Evolutionary conservation across 64 coral and sea anemone species (phyloP).

Genomic region (Catalaphyllia jardinei): DNA sequence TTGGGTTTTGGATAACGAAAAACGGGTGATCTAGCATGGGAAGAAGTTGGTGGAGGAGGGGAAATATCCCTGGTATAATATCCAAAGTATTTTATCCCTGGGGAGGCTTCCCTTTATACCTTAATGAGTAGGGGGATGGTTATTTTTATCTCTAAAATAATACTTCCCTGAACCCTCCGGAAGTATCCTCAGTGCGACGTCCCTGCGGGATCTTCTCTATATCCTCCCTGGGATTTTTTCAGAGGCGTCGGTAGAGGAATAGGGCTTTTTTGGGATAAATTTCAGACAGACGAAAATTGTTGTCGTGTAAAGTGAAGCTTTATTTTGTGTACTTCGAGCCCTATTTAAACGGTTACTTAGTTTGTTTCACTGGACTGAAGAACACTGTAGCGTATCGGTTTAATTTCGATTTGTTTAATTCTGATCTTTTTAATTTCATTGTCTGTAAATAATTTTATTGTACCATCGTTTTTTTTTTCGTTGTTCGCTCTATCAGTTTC

Average conservation of each 20-base stretch:
- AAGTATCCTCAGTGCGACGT: not conserved
- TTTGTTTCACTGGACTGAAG: not conserved
- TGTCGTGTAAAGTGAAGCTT: not conserved
- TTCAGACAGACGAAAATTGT: not conserved
- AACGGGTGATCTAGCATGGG: too few relatives aligned
- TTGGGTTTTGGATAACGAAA: not conserved
- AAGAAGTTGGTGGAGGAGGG: too few relatives aligned
- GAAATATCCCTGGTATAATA: not conserved
- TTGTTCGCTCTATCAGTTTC: not conserved
- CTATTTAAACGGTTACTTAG: conserved; percentile 1
- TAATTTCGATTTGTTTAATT: not conserved
- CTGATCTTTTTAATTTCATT: not conserved
- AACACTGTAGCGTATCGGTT: not conserved
- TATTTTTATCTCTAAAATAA: too few relatives aligned
- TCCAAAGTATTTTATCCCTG: not conserved
- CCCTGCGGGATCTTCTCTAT: not conserved
- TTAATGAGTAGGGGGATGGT: too few relatives aligned
- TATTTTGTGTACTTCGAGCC: not conserved
- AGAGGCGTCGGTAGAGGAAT: not conserved
- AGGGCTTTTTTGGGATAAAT: not conserved
- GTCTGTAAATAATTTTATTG: conserved; percentile 33
- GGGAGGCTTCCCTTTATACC: not conserved
- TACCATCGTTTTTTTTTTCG: not conserved
- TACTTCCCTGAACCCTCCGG: too few relatives aligned
- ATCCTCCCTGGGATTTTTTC: not conserved